A percentile compares a stretch with the other conserved stretches of the same genome.
phyloP scores from a whole-genome alignment of 1,140 invertebrate genomes.

The Tachypleus tridentatus region DNA sequence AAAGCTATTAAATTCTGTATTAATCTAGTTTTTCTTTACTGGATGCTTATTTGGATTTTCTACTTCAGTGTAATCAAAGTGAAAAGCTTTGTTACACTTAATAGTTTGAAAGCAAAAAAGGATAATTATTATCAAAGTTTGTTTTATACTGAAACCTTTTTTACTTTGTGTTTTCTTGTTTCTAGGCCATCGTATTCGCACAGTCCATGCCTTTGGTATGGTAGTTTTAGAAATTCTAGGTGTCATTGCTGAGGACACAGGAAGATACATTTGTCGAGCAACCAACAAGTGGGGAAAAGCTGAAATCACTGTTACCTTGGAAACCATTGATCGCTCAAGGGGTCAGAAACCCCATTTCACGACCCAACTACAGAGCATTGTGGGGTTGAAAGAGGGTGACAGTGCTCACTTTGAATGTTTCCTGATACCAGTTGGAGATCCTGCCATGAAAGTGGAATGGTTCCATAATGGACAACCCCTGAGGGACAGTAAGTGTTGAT shows the following conservation, averaged over 20 bases:
- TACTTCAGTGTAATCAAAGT: background rate
- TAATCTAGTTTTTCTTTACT: background rate
- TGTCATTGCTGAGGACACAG: conserved; percentile 57
- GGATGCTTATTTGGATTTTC: background rate
- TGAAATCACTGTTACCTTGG: conserved; percentile 67
- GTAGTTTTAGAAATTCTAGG: conserved; percentile 91
- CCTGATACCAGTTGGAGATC: conserved; percentile 82
- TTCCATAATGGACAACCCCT: conserved; percentile 82
- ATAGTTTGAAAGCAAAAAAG: background rate
- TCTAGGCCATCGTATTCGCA: conserved; percentile 61
- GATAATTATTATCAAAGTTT: background rate
- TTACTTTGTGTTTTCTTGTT: background rate
- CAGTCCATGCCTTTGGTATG: conserved; percentile 90
- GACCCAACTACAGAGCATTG: conserved; percentile 68
- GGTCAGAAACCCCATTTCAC: conserved; percentile 79
- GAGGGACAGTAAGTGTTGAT: conserved; percentile 48
- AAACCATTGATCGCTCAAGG: conserved; percentile 68
- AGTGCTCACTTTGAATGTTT: conserved; percentile 54
- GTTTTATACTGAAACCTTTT: too few species aligned
- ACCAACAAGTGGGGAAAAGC: conserved; percentile 38
- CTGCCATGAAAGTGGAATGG: conserved; percentile 90
- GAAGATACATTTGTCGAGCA: conserved; percentile 56
- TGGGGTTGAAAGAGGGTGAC: conserved; percentile 75
- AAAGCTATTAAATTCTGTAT: too few species aligned
- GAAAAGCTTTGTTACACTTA: too few species aligned